Conservation (phyloP, 2,797 vertebrate species). For the Muscicapa comitata region DNA sequence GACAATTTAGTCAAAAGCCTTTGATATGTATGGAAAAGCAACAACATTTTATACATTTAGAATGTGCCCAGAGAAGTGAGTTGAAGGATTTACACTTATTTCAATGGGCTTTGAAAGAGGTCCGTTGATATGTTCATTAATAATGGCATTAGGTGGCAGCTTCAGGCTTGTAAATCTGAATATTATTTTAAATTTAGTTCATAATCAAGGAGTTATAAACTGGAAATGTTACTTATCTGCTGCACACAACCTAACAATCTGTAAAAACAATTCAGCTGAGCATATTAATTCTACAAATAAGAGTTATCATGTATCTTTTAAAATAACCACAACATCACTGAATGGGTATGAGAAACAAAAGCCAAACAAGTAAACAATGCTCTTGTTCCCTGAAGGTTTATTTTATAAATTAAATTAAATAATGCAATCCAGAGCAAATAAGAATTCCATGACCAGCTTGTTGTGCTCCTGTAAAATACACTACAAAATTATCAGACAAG, state of each 20-base stretch:
- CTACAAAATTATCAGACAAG: neutral
- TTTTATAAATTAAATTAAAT: neutral
- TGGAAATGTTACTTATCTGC: neutral
- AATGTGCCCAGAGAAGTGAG: slow-evolving; percentile 26
- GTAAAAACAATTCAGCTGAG: neutral
- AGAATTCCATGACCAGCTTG: neutral
- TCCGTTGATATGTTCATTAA: slow-evolving; percentile 5
- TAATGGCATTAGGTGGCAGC: slow-evolving; percentile 1
- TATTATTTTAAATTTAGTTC: slow-evolving; percentile 18
- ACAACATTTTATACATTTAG: slow-evolving; percentile 22
- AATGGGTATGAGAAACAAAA: neutral
- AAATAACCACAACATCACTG: neutral
- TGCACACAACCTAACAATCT: neutral
- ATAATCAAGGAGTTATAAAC: neutral
- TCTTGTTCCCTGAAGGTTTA: neutral
- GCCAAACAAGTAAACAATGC: neutral
- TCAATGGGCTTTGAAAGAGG: neutral
- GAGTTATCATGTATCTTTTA: neutral
- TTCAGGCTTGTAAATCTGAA: neutral
- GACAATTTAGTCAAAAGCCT: slow-evolving; percentile 61
- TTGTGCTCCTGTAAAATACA: neutral
- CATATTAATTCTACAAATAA: neutral
- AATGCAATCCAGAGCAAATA: neutral
- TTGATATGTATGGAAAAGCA: slow-evolving; percentile 57
- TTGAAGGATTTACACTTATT: neutral